phyloP scores from a whole-genome alignment of 2,797 vertebrate species.

The Myotis myotis region DNA sequence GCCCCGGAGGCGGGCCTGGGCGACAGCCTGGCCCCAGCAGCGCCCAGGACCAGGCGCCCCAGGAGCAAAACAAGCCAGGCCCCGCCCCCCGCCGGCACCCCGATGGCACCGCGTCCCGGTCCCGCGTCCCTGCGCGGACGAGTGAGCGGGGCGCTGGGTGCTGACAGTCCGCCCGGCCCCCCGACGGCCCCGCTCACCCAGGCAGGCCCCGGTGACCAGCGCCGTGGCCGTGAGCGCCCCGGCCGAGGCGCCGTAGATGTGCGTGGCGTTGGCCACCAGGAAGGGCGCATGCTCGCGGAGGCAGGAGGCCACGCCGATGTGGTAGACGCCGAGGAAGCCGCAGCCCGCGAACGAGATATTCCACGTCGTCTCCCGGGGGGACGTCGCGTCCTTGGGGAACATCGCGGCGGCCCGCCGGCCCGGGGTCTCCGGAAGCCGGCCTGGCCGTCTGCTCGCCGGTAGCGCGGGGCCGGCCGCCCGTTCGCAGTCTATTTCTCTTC shows the following conservation, averaged over 20 bases:
- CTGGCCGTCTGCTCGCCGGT: neutral
- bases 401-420: conserved; percentile 80
- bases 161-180: neutral
- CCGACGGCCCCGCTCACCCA: conserved; percentile 86
- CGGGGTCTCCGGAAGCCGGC: neutral
- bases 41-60: neutral
- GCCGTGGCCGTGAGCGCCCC: conserved; percentile 94
- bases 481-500: rapidly evolving
- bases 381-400: conserved; percentile 90
- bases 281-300: conserved; percentile 94
- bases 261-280: conserved; percentile 92
- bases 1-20: neutral
- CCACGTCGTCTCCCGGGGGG: conserved; percentile 89
- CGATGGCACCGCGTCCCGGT: too few relatives aligned
- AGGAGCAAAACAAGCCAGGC: conserved; percentile 28
- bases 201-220: conserved; percentile 91
- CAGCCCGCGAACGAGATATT: conserved; percentile 98
- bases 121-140: neutral
- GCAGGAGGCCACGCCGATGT: conserved; percentile 96
- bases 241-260: conserved; percentile 96
- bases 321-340: conserved; percentile 97
- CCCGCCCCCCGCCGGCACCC: neutral
- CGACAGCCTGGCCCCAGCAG: neutral
- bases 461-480: neutral
- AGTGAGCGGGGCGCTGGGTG: neutral